Percentiles rank a stretch among this genome's conserved stretches.
phyloP scores from a whole-genome alignment of 1,140 invertebrate species.

The Drosophila parabipectinata region DNA sequence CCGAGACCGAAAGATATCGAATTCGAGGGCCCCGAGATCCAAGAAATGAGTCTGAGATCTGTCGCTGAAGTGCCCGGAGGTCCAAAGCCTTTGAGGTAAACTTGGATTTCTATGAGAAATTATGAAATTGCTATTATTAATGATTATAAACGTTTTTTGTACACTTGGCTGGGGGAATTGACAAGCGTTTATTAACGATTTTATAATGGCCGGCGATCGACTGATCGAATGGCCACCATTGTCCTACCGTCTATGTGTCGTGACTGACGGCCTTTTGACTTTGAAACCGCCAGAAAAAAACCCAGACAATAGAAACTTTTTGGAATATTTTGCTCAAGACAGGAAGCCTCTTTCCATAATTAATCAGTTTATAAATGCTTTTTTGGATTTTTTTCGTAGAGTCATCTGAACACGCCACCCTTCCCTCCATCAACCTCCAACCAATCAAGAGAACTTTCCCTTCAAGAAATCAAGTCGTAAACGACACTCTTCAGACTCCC shows the following conservation, averaged over 20 bases:
- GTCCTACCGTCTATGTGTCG: slow-evolving; percentile 48
- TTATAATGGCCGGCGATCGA: slow-evolving; percentile 77
- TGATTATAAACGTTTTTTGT: slow-evolving; percentile 82
- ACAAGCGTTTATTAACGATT: slow-evolving; percentile 82
- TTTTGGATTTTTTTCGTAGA: not conserved
- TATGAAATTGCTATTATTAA: slow-evolving; percentile 82
- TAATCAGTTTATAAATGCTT: slow-evolving; percentile 74
- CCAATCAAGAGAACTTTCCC: not conserved
- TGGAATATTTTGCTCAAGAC: slow-evolving; percentile 69
- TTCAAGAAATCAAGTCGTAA: not conserved
- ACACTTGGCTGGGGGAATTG: slow-evolving; percentile 74
- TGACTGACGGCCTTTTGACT: slow-evolving; percentile 65
- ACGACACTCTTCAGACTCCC: slow-evolving; percentile 12
- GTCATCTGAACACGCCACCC: slow-evolving; percentile 26
- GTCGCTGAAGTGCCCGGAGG: slow-evolving; percentile 25
- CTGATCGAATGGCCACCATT: slow-evolving; percentile 67
- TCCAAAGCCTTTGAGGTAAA: not conserved
- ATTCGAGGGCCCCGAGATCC: slow-evolving; percentile 1
- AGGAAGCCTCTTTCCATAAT: slow-evolving; percentile 74
- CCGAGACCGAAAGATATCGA: not conserved
- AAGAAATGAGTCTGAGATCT: slow-evolving; percentile 19
- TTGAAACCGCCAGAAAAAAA: slow-evolving; percentile 46
- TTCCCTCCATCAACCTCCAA: too few species aligned
- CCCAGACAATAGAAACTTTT: slow-evolving; percentile 21
- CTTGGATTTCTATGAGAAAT: slow-evolving; percentile 64